Evolutionary conservation across 2,113 vertebrate genomes (phyloP).

Genomic region (Myrmecophaga tridactyla): DNA sequence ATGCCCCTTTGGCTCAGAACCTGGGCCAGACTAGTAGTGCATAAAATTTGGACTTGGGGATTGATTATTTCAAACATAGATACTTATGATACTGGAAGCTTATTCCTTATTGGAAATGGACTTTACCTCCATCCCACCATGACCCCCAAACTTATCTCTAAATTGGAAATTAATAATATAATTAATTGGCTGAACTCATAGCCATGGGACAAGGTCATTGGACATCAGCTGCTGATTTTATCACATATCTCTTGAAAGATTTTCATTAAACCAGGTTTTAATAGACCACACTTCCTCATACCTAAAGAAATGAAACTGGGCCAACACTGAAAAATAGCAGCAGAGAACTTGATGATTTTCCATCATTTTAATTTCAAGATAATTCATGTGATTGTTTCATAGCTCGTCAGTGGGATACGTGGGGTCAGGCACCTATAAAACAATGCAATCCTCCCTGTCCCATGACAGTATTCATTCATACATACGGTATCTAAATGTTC

Average conservation of each 20-base stretch:
- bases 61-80: background rate
- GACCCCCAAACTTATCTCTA: background rate
- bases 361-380: background rate
- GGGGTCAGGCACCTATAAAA: background rate
- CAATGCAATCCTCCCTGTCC: background rate
- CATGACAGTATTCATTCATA: too few species aligned
- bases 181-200: conserved; percentile 9
- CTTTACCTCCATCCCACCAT: background rate
- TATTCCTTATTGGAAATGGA: background rate
- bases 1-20: background rate
- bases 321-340: background rate
- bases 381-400: background rate
- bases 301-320: background rate
- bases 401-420: background rate
- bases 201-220: background rate
- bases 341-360: background rate
- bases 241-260: background rate
- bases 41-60: background rate
- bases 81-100: background rate
- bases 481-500: background rate
- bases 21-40: background rate
- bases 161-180: background rate
- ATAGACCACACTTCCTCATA: background rate
- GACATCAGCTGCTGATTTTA: background rate
- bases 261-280: conserved; percentile 12